Evolutionary conservation across 30 jellyfish, hydroid and myxozoan genomes (phyloP), one percentile per base, ranked within the genome.

Genomic region (Sanderia malayensis): DNA sequence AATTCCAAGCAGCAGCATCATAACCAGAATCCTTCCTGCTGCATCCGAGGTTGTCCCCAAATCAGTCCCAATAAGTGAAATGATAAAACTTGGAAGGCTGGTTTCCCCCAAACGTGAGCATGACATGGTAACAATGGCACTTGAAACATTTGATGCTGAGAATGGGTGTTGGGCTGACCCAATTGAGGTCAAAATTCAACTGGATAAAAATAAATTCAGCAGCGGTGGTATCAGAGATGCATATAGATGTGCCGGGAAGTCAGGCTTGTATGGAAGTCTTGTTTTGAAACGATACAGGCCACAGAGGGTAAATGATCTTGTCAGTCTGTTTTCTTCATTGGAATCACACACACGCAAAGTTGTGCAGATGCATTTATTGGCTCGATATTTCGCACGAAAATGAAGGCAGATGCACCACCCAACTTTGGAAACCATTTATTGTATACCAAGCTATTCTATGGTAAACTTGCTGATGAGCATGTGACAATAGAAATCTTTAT

Each of bases 111-210:
- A 25, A 19, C 73, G 27, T 15, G 26, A 27, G 2, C 20, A 61
- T 10, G 49, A 61, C 31, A 20, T 61, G 46, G 49, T 61, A 10
- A 61, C 73, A 25, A 10, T 61, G 21, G 26, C 20, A 61, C n/a
- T 61, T 13, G 73, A 61, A 32, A 61, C 52, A 25, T 61, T 61
- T 61, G 73, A 61, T 32, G 47, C 49, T 7, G 73, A 61, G 24
- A 61, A 61, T 37, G 68, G 68, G 28, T 28, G 31, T 24, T 57
- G 68, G 68, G 9, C n/a, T 57, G 68, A 57, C 31, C 33, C 68
- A 24, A 19, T 57, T 57, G 68, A 15, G 27, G 68, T 57, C 33
- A 57, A 28, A 57, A 1, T 57, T 19, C 31, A 24, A 10, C 68
- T 57, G 31, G 68, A 57, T 28, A 57, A 57, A 28, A 28, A 57